Percentiles rank a stretch among this genome's conserved stretches.
Conservation (phyloP, 2,888 invertebrate species). For the Tineola bisselliella region DNA sequence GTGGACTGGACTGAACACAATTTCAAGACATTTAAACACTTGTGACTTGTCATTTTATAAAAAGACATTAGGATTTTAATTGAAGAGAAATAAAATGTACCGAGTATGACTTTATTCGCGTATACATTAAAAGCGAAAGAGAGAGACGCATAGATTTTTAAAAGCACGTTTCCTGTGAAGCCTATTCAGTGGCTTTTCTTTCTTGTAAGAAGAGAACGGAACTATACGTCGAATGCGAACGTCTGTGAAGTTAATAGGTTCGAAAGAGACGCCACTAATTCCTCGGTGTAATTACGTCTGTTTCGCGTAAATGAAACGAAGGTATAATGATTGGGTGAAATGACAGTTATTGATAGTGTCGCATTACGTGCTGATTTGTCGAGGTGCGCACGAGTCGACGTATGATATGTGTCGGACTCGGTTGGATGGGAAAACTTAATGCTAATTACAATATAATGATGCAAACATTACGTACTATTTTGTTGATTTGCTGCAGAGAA, state of each 20-base stretch:
- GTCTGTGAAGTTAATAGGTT: slow-evolving; percentile 52
- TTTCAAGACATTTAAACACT: slow-evolving; percentile 31
- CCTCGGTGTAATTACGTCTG: slow-evolving; percentile 47
- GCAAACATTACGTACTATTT: slow-evolving; percentile 23
- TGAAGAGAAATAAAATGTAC: slow-evolving; percentile 30
- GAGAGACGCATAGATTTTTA: slow-evolving; percentile 36
- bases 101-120: slow-evolving; percentile 36
- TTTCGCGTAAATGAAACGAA: slow-evolving; percentile 59
- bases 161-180: background rate
- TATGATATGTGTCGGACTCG: slow-evolving; percentile 20
- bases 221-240: slow-evolving; percentile 37
- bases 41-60: slow-evolving; percentile 42
- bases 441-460: slow-evolving; percentile 60
- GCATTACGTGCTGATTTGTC: slow-evolving; percentile 45
- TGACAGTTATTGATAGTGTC: slow-evolving; percentile 63
- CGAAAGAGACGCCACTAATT: slow-evolving; percentile 57
- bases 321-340: slow-evolving; percentile 55
- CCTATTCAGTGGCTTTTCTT: slow-evolving; percentile 28
- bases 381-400: slow-evolving; percentile 33
- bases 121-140: slow-evolving; percentile 28
- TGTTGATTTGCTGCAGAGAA: slow-evolving; percentile 12
- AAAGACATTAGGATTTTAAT: slow-evolving; percentile 30
- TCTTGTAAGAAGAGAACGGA: slow-evolving; percentile 53
- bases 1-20: slow-evolving; percentile 39
- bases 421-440: slow-evolving; percentile 21